Evolutionary conservation across 1,140 invertebrate genomes (phyloP).

Genomic region (Zeugodacus cucurbitae): DNA sequence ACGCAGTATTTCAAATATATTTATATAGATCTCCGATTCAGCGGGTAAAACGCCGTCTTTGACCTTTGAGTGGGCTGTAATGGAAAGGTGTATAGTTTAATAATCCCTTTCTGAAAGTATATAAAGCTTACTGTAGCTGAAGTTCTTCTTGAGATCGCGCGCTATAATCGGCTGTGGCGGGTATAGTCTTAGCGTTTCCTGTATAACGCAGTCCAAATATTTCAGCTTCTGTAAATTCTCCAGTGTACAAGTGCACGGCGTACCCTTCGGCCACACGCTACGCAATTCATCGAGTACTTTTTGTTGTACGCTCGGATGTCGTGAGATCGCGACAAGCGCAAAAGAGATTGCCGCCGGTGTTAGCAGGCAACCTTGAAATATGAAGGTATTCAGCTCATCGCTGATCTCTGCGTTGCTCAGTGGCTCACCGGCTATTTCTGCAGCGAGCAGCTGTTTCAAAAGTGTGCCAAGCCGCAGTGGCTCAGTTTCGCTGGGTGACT

Average conservation of each 20-base stretch:
- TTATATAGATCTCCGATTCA: constrained; percentile 53
- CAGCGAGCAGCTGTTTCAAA: constrained; percentile 78
- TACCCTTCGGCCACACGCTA: constrained; percentile 68
- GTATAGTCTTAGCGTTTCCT: constrained; percentile 72
- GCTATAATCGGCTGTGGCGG: constrained; percentile 77
- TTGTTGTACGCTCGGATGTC: constrained; percentile 71
- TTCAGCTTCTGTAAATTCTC: constrained; percentile 53
- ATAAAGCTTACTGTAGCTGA: constrained; percentile 33
- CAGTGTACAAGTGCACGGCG: constrained; percentile 46
- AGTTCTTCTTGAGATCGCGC: constrained; percentile 69
- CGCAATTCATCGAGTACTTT: constrained; percentile 72
- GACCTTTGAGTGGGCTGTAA: constrained; percentile 48
- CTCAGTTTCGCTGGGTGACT: neutral
- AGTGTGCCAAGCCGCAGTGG: constrained; percentile 67
- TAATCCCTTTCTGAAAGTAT: neutral
- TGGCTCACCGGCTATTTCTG: constrained; percentile 69
- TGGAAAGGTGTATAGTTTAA: neutral
- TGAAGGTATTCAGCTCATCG: constrained; percentile 80
- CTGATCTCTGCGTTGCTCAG: constrained; percentile 75
- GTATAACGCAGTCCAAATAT: constrained; percentile 72
- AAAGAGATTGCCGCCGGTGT: constrained; percentile 72
- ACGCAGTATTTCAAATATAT: constrained; percentile 56
- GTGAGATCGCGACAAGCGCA: constrained; percentile 69
- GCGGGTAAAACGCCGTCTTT: constrained; percentile 52
- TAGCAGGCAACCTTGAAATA: constrained; percentile 74